Conservation (phyloP, 2,797 vertebrate species). For the Platalea minor region DNA sequence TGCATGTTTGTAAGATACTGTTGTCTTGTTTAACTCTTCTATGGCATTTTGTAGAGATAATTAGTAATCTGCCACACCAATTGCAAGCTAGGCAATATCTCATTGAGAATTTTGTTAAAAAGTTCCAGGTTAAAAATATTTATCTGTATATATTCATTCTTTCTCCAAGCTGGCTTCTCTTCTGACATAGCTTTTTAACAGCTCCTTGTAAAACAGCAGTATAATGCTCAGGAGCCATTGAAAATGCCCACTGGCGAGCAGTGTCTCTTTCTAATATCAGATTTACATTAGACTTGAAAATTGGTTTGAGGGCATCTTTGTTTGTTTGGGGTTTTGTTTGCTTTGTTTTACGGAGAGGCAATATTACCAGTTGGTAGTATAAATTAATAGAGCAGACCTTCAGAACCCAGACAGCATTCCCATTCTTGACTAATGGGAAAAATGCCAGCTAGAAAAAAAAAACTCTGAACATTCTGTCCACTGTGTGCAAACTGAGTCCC, state of each 20-base stretch:
- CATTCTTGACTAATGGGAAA: background rate
- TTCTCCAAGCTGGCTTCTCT: background rate
- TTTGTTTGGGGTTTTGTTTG: background rate
- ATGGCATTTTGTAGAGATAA: background rate
- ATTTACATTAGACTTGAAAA: background rate
- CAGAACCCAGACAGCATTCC: background rate
- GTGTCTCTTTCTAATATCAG: background rate
- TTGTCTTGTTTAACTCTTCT: background rate
- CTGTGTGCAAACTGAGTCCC: background rate
- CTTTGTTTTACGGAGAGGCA: background rate
- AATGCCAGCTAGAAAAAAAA: background rate
- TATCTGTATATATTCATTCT: background rate
- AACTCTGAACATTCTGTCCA: background rate
- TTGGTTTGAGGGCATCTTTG: background rate
- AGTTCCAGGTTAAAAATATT: background rate
- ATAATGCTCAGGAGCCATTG: background rate
- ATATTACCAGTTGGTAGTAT: background rate
- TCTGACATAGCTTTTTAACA: background rate
- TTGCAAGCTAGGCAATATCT: background rate
- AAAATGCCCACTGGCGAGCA: background rate
- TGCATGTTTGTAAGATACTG: background rate
- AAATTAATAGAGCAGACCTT: background rate
- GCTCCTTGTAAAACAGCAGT: background rate
- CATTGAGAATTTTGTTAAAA: background rate
- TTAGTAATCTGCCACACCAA: background rate